These are phyloP conservation scores for Asbolus verrucosus DNA, from an alignment of 1,140 invertebrate genomes.

Conservation along the genomic window DNA sequence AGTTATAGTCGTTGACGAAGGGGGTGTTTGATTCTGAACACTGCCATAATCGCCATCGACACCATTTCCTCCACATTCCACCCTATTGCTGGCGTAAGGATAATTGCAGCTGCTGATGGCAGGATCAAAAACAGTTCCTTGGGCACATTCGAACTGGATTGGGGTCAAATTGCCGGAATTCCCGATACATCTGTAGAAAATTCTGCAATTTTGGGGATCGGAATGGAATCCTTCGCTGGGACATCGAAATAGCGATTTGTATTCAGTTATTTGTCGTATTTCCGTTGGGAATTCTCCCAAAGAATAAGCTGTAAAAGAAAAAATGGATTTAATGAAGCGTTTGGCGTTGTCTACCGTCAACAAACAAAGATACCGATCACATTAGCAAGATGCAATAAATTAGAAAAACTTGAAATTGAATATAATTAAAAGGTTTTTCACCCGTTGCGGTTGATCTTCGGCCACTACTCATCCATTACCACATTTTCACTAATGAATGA, in stretches of 20 bases:
- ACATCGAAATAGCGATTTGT: conserved; percentile 40
- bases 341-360: neutral
- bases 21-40: conserved; percentile 15
- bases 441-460: conserved; percentile 2
- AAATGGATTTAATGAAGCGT: conserved; percentile 11
- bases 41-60: conserved; percentile 48
- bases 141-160: conserved; percentile 76
- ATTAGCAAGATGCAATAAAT: neutral
- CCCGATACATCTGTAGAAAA: conserved; percentile 59
- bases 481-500: conserved; percentile 25
- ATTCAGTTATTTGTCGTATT: neutral
- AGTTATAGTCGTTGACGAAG: conserved; percentile 12
- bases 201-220: conserved; percentile 57
- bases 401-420: conserved; percentile 7
- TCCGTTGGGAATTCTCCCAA: neutral
- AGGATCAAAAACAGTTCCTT: conserved; percentile 78
- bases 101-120: conserved; percentile 75
- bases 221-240: conserved; percentile 59
- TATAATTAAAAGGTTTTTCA: conserved; percentile 37
- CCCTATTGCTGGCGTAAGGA: conserved; percentile 68
- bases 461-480: conserved; percentile 16
- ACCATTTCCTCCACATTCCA: conserved; percentile 64
- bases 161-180: conserved; percentile 53
- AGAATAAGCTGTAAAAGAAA: conserved; percentile 4
- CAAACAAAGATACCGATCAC: neutral